Evolutionary conservation across 1,140 invertebrate species (phyloP), one percentile per base, ranked within the genome.

Genomic region (Leptinotarsa defecta): DNA sequence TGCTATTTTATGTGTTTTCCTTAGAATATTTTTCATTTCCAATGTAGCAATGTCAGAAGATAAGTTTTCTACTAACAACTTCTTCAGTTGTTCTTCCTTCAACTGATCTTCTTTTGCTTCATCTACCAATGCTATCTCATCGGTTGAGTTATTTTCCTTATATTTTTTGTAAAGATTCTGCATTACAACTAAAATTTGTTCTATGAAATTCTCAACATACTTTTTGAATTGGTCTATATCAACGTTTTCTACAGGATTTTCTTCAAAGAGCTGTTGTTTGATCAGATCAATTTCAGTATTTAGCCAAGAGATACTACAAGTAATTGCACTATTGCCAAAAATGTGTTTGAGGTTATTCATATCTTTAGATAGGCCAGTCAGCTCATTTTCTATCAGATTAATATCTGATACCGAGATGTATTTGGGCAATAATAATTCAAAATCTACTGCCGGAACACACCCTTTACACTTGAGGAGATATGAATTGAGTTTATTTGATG

Each of bases 121-220:
- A 57, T 85, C 84, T 13, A 24, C 22, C 34, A 43, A 43, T 43
- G 24, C 75, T 67, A 3, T 11, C 34, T 43, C 34, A 11, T 43
- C 34, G 2, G 1, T 43, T 43, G 34, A 43, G 34, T 2, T 43
- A 20, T 5, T 24, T 74, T 77, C 52, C 52, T 48, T 13, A 76
- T 90, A 89, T 76, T 90, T 90, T 83, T 94, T 94, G 79, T 91
- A 92, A 57, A 93, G 85, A 65, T 91, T 90, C 82, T 94, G 92
- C 73, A 94, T 88, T 0, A 88, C 85, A 8, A 93, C 76, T 1
- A 94, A 84, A 80, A 92, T 87, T 52, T 85, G 87, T 68, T 90
- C 89, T 1, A 91, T 82, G 67, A 92, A 84, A 74, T 88, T 86
- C 82, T 92, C 88, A 4, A 90, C 80, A 78, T 87, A 80, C 17